Conservation (phyloP, 2,888 invertebrate genomes). For the Dichetophora obliterata region DNA sequence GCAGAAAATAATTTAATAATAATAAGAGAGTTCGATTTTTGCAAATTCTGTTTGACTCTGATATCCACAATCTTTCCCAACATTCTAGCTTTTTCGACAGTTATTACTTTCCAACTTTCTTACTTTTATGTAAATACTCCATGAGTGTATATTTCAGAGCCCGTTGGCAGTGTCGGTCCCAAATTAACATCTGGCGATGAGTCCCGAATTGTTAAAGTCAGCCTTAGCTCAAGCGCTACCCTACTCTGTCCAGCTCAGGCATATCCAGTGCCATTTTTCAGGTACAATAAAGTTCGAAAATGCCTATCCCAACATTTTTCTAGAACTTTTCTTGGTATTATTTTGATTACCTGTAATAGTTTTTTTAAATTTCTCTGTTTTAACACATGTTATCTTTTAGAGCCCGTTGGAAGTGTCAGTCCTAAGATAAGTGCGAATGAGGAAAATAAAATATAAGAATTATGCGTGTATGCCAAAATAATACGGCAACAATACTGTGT, state of each 20-base stretch:
- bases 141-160: constrained; percentile 64
- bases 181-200: constrained; percentile 80
- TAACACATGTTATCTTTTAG: too few species aligned
- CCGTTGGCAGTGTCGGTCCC: constrained; percentile 71
- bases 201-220: constrained; percentile 72
- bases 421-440: constrained; percentile 77
- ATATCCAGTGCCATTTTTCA: constrained; percentile 79
- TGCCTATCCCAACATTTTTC: constrained; percentile 46
- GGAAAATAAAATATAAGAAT: constrained; percentile 72
- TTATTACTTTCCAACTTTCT: neutral
- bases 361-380: neutral
- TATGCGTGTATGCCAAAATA: constrained; percentile 70
- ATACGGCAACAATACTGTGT: constrained; percentile 75
- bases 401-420: constrained; percentile 74
- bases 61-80: constrained; percentile 35
- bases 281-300: constrained; percentile 72
- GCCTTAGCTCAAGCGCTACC: constrained; percentile 72
- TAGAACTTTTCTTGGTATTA: neutral
- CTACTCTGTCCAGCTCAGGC: constrained; percentile 78
- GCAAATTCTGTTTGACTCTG: too few species aligned
- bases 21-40: too few species aligned
- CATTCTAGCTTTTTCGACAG: constrained; percentile 18
- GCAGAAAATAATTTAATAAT: too few species aligned
- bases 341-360: neutral
- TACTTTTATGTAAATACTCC: neutral